Percentiles rank a stretch among this genome's conserved stretches.
phyloP scores from a whole-genome alignment of 1,140 invertebrate species.

The Drepana arcuata region DNA sequence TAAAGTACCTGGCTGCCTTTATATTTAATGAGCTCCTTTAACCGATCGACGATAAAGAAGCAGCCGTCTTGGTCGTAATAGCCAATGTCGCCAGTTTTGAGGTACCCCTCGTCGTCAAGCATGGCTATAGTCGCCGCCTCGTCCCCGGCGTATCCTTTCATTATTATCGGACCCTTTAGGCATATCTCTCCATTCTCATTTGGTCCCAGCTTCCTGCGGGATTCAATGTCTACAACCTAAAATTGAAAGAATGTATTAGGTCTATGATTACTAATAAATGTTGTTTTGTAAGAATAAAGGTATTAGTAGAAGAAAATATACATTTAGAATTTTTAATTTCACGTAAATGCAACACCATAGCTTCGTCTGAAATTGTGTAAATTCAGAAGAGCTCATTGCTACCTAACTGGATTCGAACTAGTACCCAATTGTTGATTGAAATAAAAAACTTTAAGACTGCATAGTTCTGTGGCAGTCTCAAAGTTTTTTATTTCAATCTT shows the following conservation, averaged over 20 bases:
- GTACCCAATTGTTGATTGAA: too few relatives aligned
- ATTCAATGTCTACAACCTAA: slow-evolving; percentile 72
- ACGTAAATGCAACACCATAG: too few relatives aligned
- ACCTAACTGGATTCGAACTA: too few relatives aligned
- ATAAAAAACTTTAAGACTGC: too few relatives aligned
- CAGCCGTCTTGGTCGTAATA: slow-evolving; percentile 79
- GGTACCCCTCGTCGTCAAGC: slow-evolving; percentile 80
- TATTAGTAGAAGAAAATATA: too few relatives aligned
- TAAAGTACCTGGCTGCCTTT: slow-evolving; percentile 78
- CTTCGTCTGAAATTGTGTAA: too few relatives aligned
- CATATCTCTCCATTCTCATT: slow-evolving; percentile 75
- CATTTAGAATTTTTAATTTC: too few relatives aligned
- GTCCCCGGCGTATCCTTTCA: slow-evolving; percentile 78
- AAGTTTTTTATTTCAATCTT: too few relatives aligned
- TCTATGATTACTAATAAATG: too few relatives aligned
- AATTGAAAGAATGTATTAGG: slow-evolving; percentile 8
- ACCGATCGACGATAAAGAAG: slow-evolving; percentile 81
- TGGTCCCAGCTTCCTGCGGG: slow-evolving; percentile 69
- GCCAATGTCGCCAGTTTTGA: slow-evolving; percentile 85
- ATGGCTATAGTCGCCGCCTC: slow-evolving; percentile 73
- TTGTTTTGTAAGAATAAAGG: too few relatives aligned
- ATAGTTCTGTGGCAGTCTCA: too few relatives aligned
- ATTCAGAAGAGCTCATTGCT: too few relatives aligned
- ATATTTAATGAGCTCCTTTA: slow-evolving; percentile 88
- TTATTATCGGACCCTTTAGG: slow-evolving; percentile 73